Evolutionary conservation across 2,888 invertebrate species (phyloP), one percentile per base, ranked within the genome.

Genomic region (Lottia gigantea): DNA sequence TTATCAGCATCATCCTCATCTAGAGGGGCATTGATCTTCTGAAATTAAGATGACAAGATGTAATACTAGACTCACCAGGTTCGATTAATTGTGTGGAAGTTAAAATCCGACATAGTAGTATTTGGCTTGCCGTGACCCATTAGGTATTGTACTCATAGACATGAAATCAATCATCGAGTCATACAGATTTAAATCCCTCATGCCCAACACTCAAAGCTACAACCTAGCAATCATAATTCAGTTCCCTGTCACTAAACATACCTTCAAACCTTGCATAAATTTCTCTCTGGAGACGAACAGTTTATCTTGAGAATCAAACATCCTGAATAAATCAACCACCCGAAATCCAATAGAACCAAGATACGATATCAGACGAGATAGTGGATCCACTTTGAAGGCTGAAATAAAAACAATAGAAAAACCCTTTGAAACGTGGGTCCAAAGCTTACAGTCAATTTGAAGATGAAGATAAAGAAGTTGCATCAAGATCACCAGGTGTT

Each of bases 271-370:
- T 65, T 78, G 79, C 45, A 86, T 81, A 72, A 88, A 87, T 62
- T 86, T 82, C 46, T 82, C 84, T 68, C 80, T 82, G n/a, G 83
- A 77, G 31, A 88, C 87, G 65, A 73, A 71, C n/a, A 83, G 80
- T 31, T 81, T 80, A 68, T 81, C 84, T 67, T 84, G 83, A 25
- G 80, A 80, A 64, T 87, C 86, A 73, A 86, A 84, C 74, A 83
- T 83, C 16, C 86, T 77, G 79, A 87, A 88, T 62, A 88, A 77
- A 72, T 88, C 88, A 19, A 87, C 80, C 11, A 86, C 84, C 16
- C 87, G 80, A 64, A 88, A 86, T 7, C 84, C 84, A 72, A 85
- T 83, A 49, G 84, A 78, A 26, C 80, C 80, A 46, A 88, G 78
- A 75, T 82, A 87, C 62, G 86, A 79, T 26, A 85, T 81, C 64